These are phyloP conservation scores for Poeciliopsis prolifica DNA, from an alignment of 2,113 vertebrate species.

Conservation along the genomic window DNA sequence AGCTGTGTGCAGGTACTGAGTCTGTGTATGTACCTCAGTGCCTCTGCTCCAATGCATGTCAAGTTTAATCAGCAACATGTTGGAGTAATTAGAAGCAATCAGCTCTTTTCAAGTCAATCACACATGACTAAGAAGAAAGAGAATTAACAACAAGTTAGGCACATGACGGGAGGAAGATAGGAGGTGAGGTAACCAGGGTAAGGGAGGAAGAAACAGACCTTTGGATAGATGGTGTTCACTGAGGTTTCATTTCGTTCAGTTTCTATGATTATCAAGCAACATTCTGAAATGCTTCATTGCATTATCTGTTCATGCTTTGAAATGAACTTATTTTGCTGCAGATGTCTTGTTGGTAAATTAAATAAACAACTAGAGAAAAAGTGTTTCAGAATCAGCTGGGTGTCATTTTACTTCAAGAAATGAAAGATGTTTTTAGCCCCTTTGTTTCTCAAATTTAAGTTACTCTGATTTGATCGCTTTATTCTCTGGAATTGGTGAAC, in stretches of 20 bases:
- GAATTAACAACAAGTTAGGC: conserved; percentile 19
- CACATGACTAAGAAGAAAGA: conserved; percentile 17
- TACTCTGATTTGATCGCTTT: too few species aligned
- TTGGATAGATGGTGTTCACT: not conserved
- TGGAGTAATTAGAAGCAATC: conserved; percentile 56
- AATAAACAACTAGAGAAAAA: too few species aligned
- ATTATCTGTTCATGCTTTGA: not conserved
- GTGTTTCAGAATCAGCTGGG: too few species aligned
- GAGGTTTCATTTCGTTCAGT: not conserved
- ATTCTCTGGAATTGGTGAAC: too few species aligned
- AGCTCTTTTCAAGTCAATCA: conserved; percentile 44
- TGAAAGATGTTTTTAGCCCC: too few species aligned
- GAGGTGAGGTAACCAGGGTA: not conserved
- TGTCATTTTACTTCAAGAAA: too few species aligned
- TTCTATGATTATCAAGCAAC: not conserved
- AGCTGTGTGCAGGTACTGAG: conserved; percentile 8
- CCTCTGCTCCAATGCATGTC: conserved; percentile 20
- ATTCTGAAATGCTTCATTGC: not conserved
- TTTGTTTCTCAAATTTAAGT: too few species aligned
- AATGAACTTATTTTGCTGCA: too few species aligned
- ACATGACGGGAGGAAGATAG: not conserved
- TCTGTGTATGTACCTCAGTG: conserved; percentile 4
- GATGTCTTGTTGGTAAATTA: too few species aligned
- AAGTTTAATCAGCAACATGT: conserved; percentile 47
- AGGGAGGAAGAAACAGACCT: not conserved